These are phyloP conservation scores for Amphimallon solstitiale DNA, from an alignment of 2,888 invertebrate genomes.

Conservation along the genomic window DNA sequence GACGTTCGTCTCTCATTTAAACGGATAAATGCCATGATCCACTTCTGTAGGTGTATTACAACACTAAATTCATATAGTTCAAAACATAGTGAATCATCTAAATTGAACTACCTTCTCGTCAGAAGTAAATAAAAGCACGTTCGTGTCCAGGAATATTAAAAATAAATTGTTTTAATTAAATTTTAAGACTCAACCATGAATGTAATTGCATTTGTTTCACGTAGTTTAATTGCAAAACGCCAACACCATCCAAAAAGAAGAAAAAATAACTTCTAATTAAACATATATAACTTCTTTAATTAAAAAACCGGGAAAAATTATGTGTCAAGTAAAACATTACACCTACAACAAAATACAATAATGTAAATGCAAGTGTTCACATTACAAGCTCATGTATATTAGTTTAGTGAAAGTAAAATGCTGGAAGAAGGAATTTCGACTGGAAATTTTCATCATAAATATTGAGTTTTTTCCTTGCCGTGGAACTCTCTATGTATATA, in stretches of 20 bases:
- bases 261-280: constrained; percentile 16
- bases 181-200: too few relatives aligned
- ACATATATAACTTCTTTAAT: constrained; percentile 19
- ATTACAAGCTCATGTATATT: not conserved
- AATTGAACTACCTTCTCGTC: too few relatives aligned
- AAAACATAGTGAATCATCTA: too few relatives aligned
- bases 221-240: too few relatives aligned
- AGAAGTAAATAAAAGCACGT: too few relatives aligned
- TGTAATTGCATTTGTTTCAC: too few relatives aligned
- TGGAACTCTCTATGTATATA: not conserved
- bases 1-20: too few relatives aligned
- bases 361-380: constrained; percentile 9
- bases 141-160: too few relatives aligned
- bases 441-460: constrained; percentile 8
- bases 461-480: not conserved
- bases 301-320: constrained; percentile 18
- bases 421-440: not conserved
- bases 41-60: too few relatives aligned
- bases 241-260: not conserved
- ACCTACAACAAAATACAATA: not conserved
- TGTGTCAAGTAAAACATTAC: constrained; percentile 11
- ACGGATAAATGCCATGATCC: too few relatives aligned
- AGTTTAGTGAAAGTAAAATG: constrained; percentile 6
- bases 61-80: too few relatives aligned
- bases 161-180: too few relatives aligned